A percentile compares a stretch with the other conserved stretches of the same genome.
These are phyloP conservation scores for Cyrtorhinus lividipennis DNA, from an alignment of 1,140 invertebrate species.

Conservation along the genomic window DNA sequence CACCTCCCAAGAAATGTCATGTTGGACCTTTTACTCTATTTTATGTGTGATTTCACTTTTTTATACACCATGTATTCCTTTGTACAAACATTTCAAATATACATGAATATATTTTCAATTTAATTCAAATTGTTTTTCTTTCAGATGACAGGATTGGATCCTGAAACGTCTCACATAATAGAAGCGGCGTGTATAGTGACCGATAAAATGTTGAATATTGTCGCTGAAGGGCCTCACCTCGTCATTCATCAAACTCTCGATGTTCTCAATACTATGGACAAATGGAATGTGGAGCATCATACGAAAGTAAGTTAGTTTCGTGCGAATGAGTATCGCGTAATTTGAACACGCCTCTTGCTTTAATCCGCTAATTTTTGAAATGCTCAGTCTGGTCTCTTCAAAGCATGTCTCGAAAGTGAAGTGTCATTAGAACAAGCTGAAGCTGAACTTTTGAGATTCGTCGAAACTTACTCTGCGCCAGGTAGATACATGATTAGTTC, in stretches of 20 bases:
- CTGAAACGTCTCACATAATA: conserved; percentile 61
- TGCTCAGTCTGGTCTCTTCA: conserved; percentile 55
- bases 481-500: conserved; percentile 27
- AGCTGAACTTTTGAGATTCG: conserved; percentile 50
- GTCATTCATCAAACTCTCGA: conserved; percentile 64
- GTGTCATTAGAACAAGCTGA: conserved; percentile 52
- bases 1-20: no score
- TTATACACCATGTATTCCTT: no score
- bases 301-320: conserved; percentile 42
- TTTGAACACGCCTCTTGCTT: no score
- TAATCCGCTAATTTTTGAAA: no score
- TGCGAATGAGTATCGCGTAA: no score
- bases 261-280: conserved; percentile 60
- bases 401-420: conserved; percentile 50
- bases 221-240: conserved; percentile 62
- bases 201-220: conserved; percentile 58
- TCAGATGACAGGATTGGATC: conserved; percentile 70
- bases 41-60: no score
- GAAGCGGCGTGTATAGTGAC: conserved; percentile 83
- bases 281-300: conserved; percentile 70
- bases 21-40: no score
- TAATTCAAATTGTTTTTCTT: conserved; percentile 27
- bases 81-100: no score
- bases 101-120: no score
- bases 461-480: conserved; percentile 48